A percentile compares a stretch with the other conserved stretches of the same genome.
Evolutionary conservation across 2,888 invertebrate species (phyloP).

Genomic region (Julus scanicus): DNA sequence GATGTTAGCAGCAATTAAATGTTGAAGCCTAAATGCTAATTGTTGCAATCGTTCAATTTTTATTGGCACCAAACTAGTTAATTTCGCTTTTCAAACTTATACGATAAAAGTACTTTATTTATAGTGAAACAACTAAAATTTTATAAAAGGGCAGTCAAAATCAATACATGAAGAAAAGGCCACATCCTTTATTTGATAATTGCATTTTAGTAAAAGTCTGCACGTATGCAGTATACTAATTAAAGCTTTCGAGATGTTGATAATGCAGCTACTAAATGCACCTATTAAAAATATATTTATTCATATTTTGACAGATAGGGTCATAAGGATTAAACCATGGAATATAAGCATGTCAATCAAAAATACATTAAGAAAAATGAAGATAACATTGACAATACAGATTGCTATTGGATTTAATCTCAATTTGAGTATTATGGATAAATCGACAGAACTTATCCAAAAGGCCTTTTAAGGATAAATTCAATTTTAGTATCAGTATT

Average conservation of each 20-base stretch:
- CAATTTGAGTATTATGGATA: background rate
- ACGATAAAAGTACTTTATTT: background rate
- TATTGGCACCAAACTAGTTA: background rate
- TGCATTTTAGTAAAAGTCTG: background rate
- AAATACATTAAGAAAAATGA: background rate
- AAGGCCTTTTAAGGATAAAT: background rate
- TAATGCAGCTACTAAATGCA: background rate
- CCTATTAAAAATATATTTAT: background rate
- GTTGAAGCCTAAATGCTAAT: no score
- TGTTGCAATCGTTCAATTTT: no score
- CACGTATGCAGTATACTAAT: background rate
- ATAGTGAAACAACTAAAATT: background rate
- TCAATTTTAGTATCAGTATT: background rate
- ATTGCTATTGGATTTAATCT: background rate
- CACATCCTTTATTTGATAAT: background rate
- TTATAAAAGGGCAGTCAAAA: background rate
- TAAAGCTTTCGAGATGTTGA: background rate
- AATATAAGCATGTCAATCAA: background rate
- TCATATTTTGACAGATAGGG: background rate
- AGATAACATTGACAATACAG: background rate
- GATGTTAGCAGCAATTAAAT: no score
- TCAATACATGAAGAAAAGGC: no score
- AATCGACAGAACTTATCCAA: background rate
- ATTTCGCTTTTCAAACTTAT: background rate
- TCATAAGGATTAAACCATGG: background rate